These are phyloP conservation scores for Temnothorax longispinosus DNA, from an alignment of 1,140 invertebrate genomes.

Conservation along the genomic window DNA sequence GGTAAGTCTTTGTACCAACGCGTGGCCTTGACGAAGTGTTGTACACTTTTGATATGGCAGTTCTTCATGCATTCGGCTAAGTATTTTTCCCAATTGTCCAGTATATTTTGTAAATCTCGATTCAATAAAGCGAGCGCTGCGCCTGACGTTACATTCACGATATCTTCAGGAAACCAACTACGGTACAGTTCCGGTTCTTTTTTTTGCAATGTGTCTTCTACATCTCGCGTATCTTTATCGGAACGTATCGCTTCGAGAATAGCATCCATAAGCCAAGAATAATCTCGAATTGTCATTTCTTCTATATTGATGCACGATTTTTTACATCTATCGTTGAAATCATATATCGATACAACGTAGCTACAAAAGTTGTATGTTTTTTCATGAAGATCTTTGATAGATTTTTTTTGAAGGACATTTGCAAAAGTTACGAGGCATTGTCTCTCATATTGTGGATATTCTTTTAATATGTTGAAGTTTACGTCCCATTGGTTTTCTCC, in stretches of 20 bases:
- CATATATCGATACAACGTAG: conserved; percentile 64
- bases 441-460: conserved; percentile 69
- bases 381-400: neutral
- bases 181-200: conserved; percentile 65
- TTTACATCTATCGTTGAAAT: conserved; percentile 68
- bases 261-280: conserved; percentile 69
- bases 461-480: conserved; percentile 64
- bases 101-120: conserved; percentile 60
- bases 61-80: conserved; percentile 41
- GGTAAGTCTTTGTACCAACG: conserved; percentile 81
- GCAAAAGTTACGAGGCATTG: conserved; percentile 65
- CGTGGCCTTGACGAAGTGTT: conserved; percentile 67
- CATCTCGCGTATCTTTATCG: fast-evolving
- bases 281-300: conserved; percentile 67
- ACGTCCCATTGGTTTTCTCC: neutral
- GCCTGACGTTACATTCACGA: neutral
- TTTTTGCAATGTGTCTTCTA: neutral
- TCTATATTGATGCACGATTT: neutral
- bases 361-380: neutral
- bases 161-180: neutral
- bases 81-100: conserved; percentile 73
- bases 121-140: conserved; percentile 65
- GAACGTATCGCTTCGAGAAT: neutral
- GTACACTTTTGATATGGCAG: neutral
- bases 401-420: neutral